Percentiles rank a stretch among this genome's conserved stretches.
These are phyloP conservation scores for Lepeophtheirus salmonis DNA, from an alignment of 1,140 invertebrate genomes.

Conservation along the genomic window DNA sequence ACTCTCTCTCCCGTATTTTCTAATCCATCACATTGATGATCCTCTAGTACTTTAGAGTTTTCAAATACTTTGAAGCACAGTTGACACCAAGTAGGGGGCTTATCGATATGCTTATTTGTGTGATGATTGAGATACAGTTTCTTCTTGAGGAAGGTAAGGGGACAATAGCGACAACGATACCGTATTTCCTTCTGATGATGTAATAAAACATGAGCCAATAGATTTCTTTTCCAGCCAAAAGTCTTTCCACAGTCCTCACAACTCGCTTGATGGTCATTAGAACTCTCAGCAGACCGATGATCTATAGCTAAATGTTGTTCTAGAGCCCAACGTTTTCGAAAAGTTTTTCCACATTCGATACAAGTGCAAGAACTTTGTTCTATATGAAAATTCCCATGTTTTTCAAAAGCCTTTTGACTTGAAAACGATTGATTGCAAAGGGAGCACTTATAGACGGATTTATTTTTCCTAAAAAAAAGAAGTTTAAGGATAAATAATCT, in stretches of 20 bases:
- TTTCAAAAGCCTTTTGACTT: not conserved
- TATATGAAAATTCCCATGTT: slow-evolving; percentile 2
- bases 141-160: slow-evolving; percentile 15
- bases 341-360: not conserved
- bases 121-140: slow-evolving; percentile 8
- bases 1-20: not conserved
- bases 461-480: not conserved
- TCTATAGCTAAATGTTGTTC: slow-evolving; percentile 7
- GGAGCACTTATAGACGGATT: not conserved
- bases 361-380: slow-evolving; percentile 3
- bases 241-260: slow-evolving; percentile 9
- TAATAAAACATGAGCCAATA: slow-evolving; percentile 4
- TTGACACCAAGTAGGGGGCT: not conserved
- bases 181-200: slow-evolving; percentile 15
- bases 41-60: not conserved
- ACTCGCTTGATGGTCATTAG: not conserved
- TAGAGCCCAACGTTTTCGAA: not conserved
- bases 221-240: slow-evolving; percentile 9
- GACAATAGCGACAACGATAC: slow-evolving; percentile 7
- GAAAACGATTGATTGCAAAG: slow-evolving; percentile 2
- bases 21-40: not conserved
- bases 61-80: not conserved
- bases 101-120: not conserved
- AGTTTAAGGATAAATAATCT: not conserved
- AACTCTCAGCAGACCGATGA: not conserved